Evolutionary conservation across 2,888 invertebrate genomes (phyloP), one percentile per base, ranked within the genome.

Genomic region (Muschampia plurimacula): DNA sequence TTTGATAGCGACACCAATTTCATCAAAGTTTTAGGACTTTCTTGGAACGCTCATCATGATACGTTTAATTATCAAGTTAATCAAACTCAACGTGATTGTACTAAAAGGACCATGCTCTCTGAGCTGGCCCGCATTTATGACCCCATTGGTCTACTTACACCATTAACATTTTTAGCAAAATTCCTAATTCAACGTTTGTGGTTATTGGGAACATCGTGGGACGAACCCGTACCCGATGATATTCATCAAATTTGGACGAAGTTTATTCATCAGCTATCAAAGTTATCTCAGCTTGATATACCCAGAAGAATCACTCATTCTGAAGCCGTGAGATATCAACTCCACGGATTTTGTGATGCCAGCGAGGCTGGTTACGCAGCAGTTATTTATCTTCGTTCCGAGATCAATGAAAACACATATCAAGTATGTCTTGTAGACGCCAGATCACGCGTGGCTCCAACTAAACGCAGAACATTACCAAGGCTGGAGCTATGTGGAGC

Each of bases 91-190:
- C 39, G 39, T 2, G 39, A 39, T 39, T 39, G 39, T 39, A 39
- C 39, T 39, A 39, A 39, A 39, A 39, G 39, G 39, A 39, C 39
- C 39, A 39, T 39, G 39, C 39, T 59, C 2, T 59, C 59, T 8
- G 65, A 65, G 49, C 65, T 65, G 8, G 65, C 65, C 15, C 65
- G 65, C 49, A 65, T 65, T 22, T 65, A 22, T 65, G 65, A 65
- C 32, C 65, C 65, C 44, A n/a, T 65, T 49, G 65, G 49, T n/a
- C 22, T 65, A n/a, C 49, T 65, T 22, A 22, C 46, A 7, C 65
- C 65, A 22, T 15, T 65, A 22, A 65, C 65, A n/a, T 32, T 65
- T 65, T n/a, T 46, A 22, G 65, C 65, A 22, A 65, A 65, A 39
- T 28, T 12, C 39, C 49, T 49, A 8, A 65, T 65, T 65, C 65